These are phyloP conservation scores for Potamilus streckersoni DNA, from an alignment of 1,140 invertebrate species.

Conservation along the genomic window DNA sequence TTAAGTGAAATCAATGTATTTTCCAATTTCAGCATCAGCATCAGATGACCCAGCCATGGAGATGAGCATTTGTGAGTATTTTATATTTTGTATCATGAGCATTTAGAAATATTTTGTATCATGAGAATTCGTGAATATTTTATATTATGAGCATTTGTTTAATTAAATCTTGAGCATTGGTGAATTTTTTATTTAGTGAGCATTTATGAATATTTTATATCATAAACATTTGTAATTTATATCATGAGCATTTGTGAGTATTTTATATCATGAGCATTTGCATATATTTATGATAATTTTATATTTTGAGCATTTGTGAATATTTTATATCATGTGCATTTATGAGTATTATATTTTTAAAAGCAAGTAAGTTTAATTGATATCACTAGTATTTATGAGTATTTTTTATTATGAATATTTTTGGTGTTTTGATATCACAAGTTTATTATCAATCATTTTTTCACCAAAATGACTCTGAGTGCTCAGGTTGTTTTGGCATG, in stretches of 20 bases:
- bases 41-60: conserved; percentile 88
- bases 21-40: neutral
- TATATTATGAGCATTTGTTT: neutral
- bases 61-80: conserved; percentile 70
- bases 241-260: too few species aligned
- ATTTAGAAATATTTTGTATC: neutral
- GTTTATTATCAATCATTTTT: too few species aligned
- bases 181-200: conserved; percentile 28
- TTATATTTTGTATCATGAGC: neutral
- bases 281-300: neutral
- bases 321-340: neutral
- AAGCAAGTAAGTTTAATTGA: neutral
- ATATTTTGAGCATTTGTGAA: neutral
- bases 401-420: too few species aligned
- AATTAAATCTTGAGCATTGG: conserved; percentile 67
- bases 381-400: too few species aligned
- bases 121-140: neutral
- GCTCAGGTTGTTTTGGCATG: too few species aligned
- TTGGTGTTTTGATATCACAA: too few species aligned
- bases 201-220: neutral
- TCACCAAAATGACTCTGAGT: too few species aligned
- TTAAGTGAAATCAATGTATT: too few species aligned
- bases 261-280: too few species aligned
- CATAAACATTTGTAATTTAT: neutral
- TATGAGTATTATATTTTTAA: neutral